These are phyloP conservation scores for Urocitellus parryii DNA, from an alignment of 2,113 vertebrate species.

Conservation along the genomic window DNA sequence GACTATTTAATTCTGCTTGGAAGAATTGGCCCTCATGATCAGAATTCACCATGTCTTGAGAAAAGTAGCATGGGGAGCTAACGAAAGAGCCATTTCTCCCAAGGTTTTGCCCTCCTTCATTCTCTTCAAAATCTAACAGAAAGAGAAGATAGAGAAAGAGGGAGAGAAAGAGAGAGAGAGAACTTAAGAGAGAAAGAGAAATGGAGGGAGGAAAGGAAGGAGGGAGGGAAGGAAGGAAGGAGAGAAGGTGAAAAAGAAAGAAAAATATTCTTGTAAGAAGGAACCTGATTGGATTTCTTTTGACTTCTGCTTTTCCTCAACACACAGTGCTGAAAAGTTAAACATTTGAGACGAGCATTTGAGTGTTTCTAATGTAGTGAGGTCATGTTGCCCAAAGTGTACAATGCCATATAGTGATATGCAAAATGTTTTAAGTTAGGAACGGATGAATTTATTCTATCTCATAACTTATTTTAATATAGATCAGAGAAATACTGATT, in stretches of 20 bases:
- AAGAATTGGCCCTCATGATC: not conserved
- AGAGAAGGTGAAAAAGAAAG: not conserved
- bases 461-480: constrained; percentile 13
- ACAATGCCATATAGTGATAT: not conserved
- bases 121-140: not conserved
- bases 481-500: not conserved
- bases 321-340: not conserved
- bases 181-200: not conserved
- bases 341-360: not conserved
- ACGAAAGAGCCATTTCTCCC: not conserved
- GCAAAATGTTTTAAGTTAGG: not conserved
- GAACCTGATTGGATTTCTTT: not conserved
- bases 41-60: not conserved
- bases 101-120: not conserved
- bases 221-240: fast-evolving
- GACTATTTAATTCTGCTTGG: not conserved
- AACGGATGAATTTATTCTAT: not conserved
- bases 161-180: no score
- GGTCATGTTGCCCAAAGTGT: not conserved
- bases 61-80: not conserved
- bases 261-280: not conserved
- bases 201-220: not conserved
- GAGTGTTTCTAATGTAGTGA: not conserved
- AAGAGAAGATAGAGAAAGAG: not conserved
- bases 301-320: not conserved